These are phyloP conservation scores for Melieria picta DNA, from an alignment of 2,888 invertebrate species.

Conservation along the genomic window DNA sequence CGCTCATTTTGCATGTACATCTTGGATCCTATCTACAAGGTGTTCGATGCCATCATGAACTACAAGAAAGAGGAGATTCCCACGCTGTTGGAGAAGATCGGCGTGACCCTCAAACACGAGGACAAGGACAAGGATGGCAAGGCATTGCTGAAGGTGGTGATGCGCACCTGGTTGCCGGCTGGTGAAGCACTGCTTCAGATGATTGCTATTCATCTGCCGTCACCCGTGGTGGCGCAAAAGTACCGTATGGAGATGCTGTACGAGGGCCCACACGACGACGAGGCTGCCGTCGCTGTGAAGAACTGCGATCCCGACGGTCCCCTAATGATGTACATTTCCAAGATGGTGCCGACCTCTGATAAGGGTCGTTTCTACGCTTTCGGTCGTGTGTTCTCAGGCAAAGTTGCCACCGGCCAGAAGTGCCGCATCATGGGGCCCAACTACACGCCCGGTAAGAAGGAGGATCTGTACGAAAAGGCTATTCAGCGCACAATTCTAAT, in stretches of 20 bases:
- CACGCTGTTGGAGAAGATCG: constrained; percentile 87
- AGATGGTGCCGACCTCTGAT: constrained; percentile 99
- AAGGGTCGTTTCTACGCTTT: constrained; percentile 99
- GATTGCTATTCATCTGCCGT: constrained; percentile 99
- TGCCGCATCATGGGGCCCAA: constrained; percentile 99
- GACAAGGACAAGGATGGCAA: constrained; percentile 98
- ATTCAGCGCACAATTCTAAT: constrained; percentile 99
- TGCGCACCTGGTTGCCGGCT: constrained; percentile 99
- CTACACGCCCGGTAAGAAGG: constrained; percentile 97
- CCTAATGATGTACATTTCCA: constrained; percentile 99
- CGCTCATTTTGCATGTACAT: constrained; percentile 99
- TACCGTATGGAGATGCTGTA: constrained; percentile 99
- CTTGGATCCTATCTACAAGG: constrained; percentile 98
- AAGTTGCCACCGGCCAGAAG: constrained; percentile 88
- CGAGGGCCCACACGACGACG: constrained; percentile 97
- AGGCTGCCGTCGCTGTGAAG: constrained; percentile 90
- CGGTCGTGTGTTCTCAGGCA: constrained; percentile 99
- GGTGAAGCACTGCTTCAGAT: constrained; percentile 99
- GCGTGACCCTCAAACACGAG: constrained; percentile 91
- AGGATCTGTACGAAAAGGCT: constrained; percentile 98
- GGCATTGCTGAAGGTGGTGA: constrained; percentile 93
- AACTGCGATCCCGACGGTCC: constrained; percentile 96
- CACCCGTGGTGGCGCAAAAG: constrained; percentile 97
- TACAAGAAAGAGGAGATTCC: constrained; percentile 95
- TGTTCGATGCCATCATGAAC: constrained; percentile 83